Base-by-base conservation (phyloP, 1,140 invertebrate genomes). In the Polypedilum vanderplanki region DNA sequence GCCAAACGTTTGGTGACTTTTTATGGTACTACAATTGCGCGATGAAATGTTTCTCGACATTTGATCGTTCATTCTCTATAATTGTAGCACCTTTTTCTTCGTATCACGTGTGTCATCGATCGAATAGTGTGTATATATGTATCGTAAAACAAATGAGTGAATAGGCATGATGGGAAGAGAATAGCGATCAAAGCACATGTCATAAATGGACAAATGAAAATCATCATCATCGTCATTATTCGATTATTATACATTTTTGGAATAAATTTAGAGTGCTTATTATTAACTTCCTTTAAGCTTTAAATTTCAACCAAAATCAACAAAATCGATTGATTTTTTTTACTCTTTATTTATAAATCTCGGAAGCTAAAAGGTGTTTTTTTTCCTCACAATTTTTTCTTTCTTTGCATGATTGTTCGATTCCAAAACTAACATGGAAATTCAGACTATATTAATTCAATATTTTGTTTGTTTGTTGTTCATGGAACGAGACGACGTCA, bases 371-470 rank as follows among this genome's bases (percentile, higher is more conserved):
- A 15, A 57, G 46, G 46, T 57, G 46, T 57, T 57, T 57, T 57
- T 57, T 57, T 57, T 57, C 46, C 46, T 57, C n/a, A 57, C 46
- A 57, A 57, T n/a, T 57, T 57, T 57, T 57, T 57, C 46, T 57
- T 57, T 57, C 12, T 57, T 57, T 57, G 46, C 12, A 57, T 57
- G 46, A 4, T 57, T 57, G 46, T 57, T 57, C 15, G 46, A 57
- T 57, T 12, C n/a, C 46, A 57, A 57, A n/a, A n/a, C n/a, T 12
- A n/a, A 57, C 46, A 57, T 57, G 46, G 46, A 57, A 57, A n/a
- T 57, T 57, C 46, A n/a, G 46, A 57, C 12, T n/a, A n/a, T 57
- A 57, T 57, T 3, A 57, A 57, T 57, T 57, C 46, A 57, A 4
- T 57, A 12, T 57, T 57, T 57, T 46, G 41, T 46, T 57, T 57